Evolutionary conservation across 2,888 invertebrate species (phyloP).

Genomic region (Leucophenga montana): DNA sequence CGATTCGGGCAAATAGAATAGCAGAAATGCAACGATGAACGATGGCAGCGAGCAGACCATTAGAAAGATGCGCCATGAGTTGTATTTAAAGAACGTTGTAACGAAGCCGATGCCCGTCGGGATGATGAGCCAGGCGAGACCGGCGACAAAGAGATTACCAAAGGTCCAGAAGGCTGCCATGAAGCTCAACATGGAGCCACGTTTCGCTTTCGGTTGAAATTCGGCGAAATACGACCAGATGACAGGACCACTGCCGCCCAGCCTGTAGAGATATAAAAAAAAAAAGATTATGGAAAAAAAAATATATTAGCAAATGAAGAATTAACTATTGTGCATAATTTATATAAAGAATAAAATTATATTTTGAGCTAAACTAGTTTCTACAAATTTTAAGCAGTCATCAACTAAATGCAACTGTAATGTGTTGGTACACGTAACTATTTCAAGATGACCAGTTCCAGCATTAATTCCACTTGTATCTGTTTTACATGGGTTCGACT

Average conservation of each 20-base stretch:
- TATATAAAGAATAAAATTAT: too few relatives aligned
- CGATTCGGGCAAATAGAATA: slow-evolving; percentile 90
- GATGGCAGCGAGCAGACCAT: slow-evolving; percentile 91
- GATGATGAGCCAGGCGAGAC: slow-evolving; percentile 84
- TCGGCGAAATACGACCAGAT: slow-evolving; percentile 97
- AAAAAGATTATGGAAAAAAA: neutral
- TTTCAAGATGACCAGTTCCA: too few relatives aligned
- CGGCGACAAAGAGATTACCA: slow-evolving; percentile 93
- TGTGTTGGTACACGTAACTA: too few relatives aligned
- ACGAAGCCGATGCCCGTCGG: slow-evolving; percentile 81
- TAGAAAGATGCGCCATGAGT: slow-evolving; percentile 94
- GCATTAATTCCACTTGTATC: too few relatives aligned
- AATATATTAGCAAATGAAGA: neutral
- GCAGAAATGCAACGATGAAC: slow-evolving; percentile 86
- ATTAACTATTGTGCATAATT: too few relatives aligned
- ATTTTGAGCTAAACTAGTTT: too few relatives aligned
- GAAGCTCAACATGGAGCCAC: slow-evolving; percentile 93
- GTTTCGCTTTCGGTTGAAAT: slow-evolving; percentile 91
- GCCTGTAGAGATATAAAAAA: slow-evolving; percentile 51
- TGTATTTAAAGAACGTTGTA: slow-evolving; percentile 83
- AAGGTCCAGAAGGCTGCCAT: slow-evolving; percentile 97
- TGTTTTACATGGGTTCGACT: too few relatives aligned
- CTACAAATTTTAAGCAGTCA: too few relatives aligned
- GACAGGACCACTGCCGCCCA: slow-evolving; percentile 80
- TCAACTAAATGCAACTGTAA: too few relatives aligned